A percentile compares a stretch with the other conserved stretches of the same genome.
Conservation (phyloP, 2,113 vertebrate species). For the Miniopterus natalensis region DNA sequence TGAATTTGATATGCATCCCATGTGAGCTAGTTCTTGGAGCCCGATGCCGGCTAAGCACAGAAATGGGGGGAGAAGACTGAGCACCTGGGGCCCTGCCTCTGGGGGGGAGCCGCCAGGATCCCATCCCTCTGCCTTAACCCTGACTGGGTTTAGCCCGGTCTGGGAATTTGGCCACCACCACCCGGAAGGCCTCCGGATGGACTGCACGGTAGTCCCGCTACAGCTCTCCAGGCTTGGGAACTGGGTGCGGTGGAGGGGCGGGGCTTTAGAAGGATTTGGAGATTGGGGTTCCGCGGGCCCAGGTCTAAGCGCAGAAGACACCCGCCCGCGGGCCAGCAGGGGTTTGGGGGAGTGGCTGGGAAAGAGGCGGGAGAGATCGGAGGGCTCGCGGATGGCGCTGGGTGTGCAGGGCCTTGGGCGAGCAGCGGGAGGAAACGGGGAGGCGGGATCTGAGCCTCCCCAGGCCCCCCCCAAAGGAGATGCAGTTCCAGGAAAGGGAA, state of each 20-base stretch:
- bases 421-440: fast-evolving
- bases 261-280: background rate
- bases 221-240: background rate
- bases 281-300: fast-evolving
- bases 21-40: background rate
- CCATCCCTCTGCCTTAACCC: fast-evolving
- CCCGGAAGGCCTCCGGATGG: background rate
- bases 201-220: background rate
- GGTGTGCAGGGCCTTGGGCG: fast-evolving
- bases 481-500: background rate
- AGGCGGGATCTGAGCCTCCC: background rate
- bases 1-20: background rate
- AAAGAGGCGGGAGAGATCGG: too few species aligned
- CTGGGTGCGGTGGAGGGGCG: fast-evolving
- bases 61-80: background rate
- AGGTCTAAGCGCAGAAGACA: background rate
- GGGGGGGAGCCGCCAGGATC: background rate
- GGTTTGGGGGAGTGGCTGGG: fast-evolving
- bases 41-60: background rate
- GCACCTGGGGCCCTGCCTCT: background rate
- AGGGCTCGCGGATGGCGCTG: background rate
- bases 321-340: background rate
- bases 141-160: background rate
- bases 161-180: background rate
- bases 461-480: background rate